Conservation (phyloP, 2,888 invertebrate genomes). For the Drosophila multiciliata region DNA sequence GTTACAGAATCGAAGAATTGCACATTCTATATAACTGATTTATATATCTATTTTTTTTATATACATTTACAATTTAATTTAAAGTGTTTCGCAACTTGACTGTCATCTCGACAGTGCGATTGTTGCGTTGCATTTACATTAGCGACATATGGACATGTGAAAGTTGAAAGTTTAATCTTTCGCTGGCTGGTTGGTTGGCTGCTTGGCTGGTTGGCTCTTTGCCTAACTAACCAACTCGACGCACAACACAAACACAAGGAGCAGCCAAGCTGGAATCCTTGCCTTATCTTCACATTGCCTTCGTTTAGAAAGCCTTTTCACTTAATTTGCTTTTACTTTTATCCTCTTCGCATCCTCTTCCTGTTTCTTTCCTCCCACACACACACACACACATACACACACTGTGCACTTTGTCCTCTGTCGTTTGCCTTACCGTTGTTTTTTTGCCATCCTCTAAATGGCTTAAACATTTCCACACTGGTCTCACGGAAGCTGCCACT, state of each 20-base stretch:
- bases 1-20: no score
- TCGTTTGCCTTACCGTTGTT: conserved; percentile 26
- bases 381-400: not conserved
- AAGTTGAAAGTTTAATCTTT: conserved; percentile 29
- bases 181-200: not conserved
- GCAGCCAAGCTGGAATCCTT: conserved; percentile 11
- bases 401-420: conserved; percentile 21
- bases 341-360: not conserved
- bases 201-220: not conserved
- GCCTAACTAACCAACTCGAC: conserved; percentile 18
- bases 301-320: conserved; percentile 50
- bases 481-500: conserved; percentile 43
- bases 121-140: not conserved
- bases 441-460: conserved; percentile 56
- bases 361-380: no score
- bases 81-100: not conserved
- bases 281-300: conserved; percentile 28
- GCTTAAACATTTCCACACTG: conserved; percentile 57
- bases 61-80: not conserved
- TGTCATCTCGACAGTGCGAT: not conserved
- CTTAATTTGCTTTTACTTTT: conserved; percentile 60
- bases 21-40: no score
- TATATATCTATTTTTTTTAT: not conserved
- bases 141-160: conserved; percentile 19
- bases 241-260: conserved; percentile 15